These are phyloP conservation scores for Eclectus roratus DNA, from an alignment of 2,113 vertebrate genomes.

Conservation along the genomic window DNA sequence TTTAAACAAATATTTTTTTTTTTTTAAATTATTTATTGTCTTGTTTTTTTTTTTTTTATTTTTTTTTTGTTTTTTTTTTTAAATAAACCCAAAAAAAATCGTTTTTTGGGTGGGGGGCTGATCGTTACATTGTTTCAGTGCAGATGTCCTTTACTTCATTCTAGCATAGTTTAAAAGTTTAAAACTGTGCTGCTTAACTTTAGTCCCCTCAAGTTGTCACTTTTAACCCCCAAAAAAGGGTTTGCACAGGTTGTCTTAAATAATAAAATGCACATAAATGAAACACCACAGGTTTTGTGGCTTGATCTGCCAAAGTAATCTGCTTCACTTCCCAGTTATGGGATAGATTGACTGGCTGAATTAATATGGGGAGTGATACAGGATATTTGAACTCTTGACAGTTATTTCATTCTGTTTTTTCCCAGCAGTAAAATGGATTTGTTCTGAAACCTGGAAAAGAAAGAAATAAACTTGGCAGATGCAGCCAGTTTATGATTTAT, in stretches of 20 bases:
- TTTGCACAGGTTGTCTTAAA: background rate
- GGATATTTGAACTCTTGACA: constrained; percentile 41
- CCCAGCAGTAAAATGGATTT: constrained; percentile 56
- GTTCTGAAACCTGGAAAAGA: constrained; percentile 49
- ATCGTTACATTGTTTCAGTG: background rate
- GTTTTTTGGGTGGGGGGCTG: background rate
- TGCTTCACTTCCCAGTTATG: background rate
- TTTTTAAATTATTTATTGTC: too few species aligned
- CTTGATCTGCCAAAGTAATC: constrained; percentile 8
- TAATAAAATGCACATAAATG: background rate
- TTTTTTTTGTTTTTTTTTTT: too few species aligned
- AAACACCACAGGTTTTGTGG: background rate
- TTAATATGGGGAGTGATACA: constrained; percentile 16
- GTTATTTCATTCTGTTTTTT: constrained; percentile 53
- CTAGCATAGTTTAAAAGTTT: background rate
- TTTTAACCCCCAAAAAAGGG: background rate
- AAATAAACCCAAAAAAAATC: too few species aligned
- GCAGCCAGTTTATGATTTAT: constrained; percentile 45
- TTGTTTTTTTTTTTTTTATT: too few species aligned
- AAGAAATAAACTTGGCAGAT: constrained; percentile 59
- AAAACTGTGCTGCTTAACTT: background rate
- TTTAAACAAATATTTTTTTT: too few species aligned
- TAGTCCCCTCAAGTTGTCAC: background rate
- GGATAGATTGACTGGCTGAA: constrained; percentile 6
- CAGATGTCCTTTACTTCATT: background rate